These are phyloP conservation scores for Corvus cornix DNA, from an alignment of 2,113 vertebrate genomes.

Conservation along the genomic window DNA sequence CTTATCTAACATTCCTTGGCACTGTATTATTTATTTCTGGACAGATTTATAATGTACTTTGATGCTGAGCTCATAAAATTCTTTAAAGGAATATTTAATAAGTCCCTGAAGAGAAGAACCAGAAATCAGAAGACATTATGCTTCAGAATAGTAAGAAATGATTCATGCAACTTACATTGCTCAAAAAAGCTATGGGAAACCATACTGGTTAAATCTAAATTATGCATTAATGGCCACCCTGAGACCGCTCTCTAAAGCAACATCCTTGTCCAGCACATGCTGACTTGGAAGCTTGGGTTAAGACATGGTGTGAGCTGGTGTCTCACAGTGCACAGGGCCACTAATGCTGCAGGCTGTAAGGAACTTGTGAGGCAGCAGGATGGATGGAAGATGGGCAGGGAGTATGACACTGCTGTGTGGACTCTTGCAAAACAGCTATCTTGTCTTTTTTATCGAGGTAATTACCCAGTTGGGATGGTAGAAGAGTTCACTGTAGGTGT, in stretches of 20 bases:
- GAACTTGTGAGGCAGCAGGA: background rate
- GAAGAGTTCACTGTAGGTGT: background rate
- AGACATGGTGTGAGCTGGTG: background rate
- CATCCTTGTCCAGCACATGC: background rate
- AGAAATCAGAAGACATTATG: background rate
- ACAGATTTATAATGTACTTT: background rate
- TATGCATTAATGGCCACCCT: background rate
- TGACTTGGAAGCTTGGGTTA: background rate
- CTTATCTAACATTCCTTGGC: background rate
- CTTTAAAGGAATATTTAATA: conserved; percentile 16
- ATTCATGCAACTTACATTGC: background rate
- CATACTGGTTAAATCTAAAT: background rate
- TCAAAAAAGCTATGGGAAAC: conserved; percentile 5
- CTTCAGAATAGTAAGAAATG: background rate
- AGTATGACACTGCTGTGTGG: background rate
- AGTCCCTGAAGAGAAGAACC: background rate
- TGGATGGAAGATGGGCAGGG: background rate
- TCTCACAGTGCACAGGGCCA: background rate
- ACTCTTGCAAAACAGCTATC: background rate
- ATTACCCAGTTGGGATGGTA: background rate
- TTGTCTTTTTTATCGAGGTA: background rate
- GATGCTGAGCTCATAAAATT: background rate
- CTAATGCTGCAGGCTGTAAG: background rate
- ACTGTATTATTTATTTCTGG: conserved; percentile 2
- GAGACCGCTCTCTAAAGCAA: background rate